A percentile compares a stretch with the other conserved stretches of the same genome.
These are phyloP conservation scores for Corvus cornix DNA, from an alignment of 2,113 vertebrate genomes.

Conservation along the genomic window DNA sequence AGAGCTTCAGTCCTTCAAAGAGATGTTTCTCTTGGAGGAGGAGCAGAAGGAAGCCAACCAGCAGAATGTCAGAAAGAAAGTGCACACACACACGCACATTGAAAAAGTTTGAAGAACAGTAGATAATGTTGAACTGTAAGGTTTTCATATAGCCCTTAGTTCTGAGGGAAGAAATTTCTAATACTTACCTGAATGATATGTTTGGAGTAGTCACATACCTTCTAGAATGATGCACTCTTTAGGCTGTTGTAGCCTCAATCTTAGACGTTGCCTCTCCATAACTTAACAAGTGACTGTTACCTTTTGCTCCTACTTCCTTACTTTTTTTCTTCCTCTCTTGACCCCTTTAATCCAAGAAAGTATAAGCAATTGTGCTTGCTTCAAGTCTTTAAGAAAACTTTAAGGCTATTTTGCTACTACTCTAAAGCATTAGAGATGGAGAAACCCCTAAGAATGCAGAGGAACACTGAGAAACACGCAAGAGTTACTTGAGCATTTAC, in stretches of 20 bases:
- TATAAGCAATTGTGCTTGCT: background rate
- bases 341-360: background rate
- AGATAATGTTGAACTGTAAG: background rate
- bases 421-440: background rate
- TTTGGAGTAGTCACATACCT: background rate
- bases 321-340: background rate
- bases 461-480: background rate
- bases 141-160: background rate
- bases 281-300: background rate
- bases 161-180: background rate
- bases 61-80: background rate
- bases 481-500: background rate
- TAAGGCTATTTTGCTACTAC: background rate
- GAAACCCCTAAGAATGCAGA: background rate
- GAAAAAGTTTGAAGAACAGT: background rate
- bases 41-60: background rate
- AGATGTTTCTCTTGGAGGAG: background rate
- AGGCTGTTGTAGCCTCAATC: background rate
- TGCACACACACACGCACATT: accelerated
- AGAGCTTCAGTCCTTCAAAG: background rate
- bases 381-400: background rate
- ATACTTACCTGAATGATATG: background rate
- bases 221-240: background rate
- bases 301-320: background rate
- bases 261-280: accelerated